These are phyloP conservation scores for Adineta ricciae DNA, from an alignment of 2,888 invertebrate species.

Conservation along the genomic window DNA sequence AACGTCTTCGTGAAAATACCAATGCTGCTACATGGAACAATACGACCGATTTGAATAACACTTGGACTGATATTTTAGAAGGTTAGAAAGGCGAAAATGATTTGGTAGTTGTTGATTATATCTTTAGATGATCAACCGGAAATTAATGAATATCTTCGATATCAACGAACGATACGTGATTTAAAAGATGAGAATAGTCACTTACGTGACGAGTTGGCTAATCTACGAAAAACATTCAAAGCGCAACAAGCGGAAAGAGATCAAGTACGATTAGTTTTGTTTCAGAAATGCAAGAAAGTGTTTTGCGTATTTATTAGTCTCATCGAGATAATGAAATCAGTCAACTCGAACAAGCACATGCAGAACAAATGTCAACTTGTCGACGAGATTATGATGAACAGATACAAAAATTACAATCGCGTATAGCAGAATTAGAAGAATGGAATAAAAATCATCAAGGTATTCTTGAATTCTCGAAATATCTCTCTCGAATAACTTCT, in stretches of 20 bases:
- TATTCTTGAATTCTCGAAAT: not conserved
- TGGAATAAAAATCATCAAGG: not conserved
- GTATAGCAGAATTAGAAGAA: not conserved
- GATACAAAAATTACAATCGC: not conserved
- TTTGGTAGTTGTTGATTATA: not conserved
- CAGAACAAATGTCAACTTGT: not conserved
- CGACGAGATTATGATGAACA: not conserved
- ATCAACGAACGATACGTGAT: constrained; percentile 8
- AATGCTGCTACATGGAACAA: not conserved
- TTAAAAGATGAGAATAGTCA: constrained; percentile 31
- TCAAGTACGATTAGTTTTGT: too few relatives aligned
- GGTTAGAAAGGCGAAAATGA: not conserved
- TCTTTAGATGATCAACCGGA: constrained; percentile 15
- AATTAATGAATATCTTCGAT: not conserved
- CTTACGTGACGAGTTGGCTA: constrained; percentile 23
- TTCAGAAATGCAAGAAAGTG: too few relatives aligned
- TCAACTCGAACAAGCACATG: not conserved
- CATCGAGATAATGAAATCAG: not conserved
- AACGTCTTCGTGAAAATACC: not conserved
- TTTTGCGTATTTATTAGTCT: not conserved
- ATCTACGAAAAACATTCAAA: constrained; percentile 26
- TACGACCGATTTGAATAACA: not conserved
- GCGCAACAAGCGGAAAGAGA: not conserved
- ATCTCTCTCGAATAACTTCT: not conserved
- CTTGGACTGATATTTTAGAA: constrained; percentile 8